Evolutionary conservation across 2,888 invertebrate genomes (phyloP).

Genomic region (Bombyx huttoni): DNA sequence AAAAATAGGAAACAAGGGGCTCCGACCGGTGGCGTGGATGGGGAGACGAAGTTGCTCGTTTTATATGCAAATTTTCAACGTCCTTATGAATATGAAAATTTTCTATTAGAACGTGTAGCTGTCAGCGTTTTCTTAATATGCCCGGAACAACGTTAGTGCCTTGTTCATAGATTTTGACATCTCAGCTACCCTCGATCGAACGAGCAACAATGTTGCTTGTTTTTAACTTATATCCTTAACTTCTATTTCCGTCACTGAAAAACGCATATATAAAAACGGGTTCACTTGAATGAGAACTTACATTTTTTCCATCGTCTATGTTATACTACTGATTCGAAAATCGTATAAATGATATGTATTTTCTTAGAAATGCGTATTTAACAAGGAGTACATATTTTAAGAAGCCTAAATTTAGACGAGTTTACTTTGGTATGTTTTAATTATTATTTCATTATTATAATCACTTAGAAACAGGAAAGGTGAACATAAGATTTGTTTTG

Average conservation of each 20-base stretch:
- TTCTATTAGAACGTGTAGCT: constrained; percentile 70
- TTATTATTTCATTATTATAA: no score
- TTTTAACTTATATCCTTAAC: not conserved
- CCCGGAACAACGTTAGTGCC: constrained; percentile 31
- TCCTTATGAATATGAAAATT: constrained; percentile 73
- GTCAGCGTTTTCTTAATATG: constrained; percentile 61
- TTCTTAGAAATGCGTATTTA: no score
- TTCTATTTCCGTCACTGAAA: not conserved
- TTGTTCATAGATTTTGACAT: constrained; percentile 33
- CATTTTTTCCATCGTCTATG: no score
- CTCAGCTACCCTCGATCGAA: constrained; percentile 34
- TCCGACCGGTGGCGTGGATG: constrained; percentile 34
- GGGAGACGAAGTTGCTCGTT: constrained; percentile 60
- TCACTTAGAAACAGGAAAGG: no score
- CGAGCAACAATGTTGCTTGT: constrained; percentile 15
- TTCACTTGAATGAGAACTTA: no score
- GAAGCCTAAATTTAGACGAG: no score
- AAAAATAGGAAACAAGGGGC: constrained; percentile 52
- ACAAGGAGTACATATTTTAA: no score
- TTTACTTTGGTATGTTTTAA: no score
- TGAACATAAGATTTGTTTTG: no score
- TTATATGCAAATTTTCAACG: constrained; percentile 68
- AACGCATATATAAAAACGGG: not conserved
- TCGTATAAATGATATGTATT: no score
- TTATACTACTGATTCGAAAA: no score